Conservation (phyloP, 37 sponge, comb jelly and placozoan genomes). For the Beroe forskalii region DNA sequence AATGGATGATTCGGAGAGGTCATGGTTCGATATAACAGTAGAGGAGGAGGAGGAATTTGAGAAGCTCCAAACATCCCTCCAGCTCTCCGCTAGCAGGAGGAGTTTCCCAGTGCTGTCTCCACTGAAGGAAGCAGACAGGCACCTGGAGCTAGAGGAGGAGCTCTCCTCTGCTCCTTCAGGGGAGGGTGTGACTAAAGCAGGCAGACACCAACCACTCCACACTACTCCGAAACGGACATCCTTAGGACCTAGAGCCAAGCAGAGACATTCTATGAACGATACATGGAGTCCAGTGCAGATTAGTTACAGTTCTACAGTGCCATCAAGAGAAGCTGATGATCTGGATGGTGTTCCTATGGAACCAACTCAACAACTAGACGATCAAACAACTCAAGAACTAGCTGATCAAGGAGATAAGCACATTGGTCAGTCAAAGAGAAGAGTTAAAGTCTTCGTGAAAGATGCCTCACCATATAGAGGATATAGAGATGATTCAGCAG, state of each 20-base stretch:
- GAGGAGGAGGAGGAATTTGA: constrained; percentile 27
- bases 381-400: neutral
- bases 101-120: constrained; percentile 23
- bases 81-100: neutral
- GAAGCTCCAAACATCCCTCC: neutral
- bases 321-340: no score
- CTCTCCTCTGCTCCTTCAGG: neutral
- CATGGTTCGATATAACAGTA: constrained; percentile 49
- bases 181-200: neutral
- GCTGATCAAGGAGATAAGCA: no score
- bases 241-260: neutral
- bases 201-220: neutral
- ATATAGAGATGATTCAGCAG: neutral
- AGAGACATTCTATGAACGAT: neutral
- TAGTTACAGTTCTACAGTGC: neutral
- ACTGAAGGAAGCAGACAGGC: constrained; percentile 19
- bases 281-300: neutral
- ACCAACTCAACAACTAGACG: neutral
- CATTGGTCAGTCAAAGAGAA: no score
- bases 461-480: neutral
- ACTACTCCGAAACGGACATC: neutral
- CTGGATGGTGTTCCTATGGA: neutral
- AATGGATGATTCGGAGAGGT: neutral
- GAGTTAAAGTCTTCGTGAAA: neutral
- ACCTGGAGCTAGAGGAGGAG: neutral